phyloP scores from a whole-genome alignment of 2,888 invertebrate species.

The Drosophila quinaria region DNA sequence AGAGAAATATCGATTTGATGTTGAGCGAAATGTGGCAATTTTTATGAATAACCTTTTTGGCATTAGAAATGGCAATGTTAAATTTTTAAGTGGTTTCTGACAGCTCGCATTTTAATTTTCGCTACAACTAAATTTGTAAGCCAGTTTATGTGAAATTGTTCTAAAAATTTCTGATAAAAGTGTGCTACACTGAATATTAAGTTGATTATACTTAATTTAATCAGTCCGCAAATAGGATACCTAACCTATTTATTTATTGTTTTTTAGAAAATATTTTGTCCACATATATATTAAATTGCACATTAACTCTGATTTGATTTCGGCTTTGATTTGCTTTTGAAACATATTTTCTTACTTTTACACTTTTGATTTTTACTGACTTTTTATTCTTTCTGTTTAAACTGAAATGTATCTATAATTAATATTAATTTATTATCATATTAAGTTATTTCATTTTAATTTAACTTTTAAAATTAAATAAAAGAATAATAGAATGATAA shows the following conservation, averaged over 20 bases:
- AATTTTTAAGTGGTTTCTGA: slow-evolving; percentile 4
- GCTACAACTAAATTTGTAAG: background rate
- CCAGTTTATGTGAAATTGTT: background rate
- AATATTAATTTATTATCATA: too few relatives aligned
- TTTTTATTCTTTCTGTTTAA: too few relatives aligned
- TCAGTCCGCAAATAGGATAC: background rate
- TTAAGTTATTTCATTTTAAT: too few relatives aligned
- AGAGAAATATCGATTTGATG: background rate
- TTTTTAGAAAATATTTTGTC: background rate
- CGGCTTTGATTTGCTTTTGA: too few relatives aligned
- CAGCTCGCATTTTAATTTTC: background rate
- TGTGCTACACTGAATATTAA: background rate
- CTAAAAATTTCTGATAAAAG: background rate
- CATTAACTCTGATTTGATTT: too few relatives aligned
- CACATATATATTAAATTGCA: too few relatives aligned
- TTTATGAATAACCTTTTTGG: background rate
- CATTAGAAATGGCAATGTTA: background rate
- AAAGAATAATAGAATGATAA: too few relatives aligned
- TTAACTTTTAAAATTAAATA: too few relatives aligned
- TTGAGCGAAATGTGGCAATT: background rate
- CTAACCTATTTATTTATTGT: background rate
- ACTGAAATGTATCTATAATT: too few relatives aligned
- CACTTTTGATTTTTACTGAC: too few relatives aligned
- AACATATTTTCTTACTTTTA: too few relatives aligned
- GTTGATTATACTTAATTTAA: background rate